phyloP scores from a whole-genome alignment of 2,797 vertebrate species.

The Gorsachius magnificus region DNA sequence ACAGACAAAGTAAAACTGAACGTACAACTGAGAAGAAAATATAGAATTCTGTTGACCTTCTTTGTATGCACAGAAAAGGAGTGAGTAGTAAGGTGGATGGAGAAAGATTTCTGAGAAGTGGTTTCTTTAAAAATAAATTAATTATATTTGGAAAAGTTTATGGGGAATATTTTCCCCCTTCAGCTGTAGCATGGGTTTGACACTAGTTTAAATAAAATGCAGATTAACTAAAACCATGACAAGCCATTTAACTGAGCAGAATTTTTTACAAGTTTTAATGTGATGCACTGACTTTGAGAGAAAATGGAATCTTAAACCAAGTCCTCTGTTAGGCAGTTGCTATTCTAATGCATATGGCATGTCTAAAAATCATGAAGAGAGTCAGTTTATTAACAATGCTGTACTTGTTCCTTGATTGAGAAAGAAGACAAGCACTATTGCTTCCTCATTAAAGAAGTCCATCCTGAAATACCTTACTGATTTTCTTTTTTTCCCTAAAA shows the following conservation, averaged over 20 bases:
- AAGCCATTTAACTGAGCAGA: background rate
- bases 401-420: background rate
- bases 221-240: background rate
- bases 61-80: background rate
- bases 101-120: background rate
- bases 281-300: background rate
- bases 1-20: background rate
- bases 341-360: background rate
- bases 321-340: background rate
- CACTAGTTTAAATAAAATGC: background rate
- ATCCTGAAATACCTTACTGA: background rate
- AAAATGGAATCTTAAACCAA: background rate
- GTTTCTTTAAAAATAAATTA: background rate
- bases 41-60: background rate
- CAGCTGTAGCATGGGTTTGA: background rate
- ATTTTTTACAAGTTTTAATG: background rate
- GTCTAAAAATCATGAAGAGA: background rate
- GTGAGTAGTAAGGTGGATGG: background rate
- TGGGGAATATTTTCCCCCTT: background rate
- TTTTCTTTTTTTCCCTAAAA: background rate
- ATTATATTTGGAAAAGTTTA: background rate
- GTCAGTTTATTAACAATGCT: background rate
- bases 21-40: background rate
- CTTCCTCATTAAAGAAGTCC: background rate
- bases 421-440: background rate